These are phyloP conservation scores for Mastomys natalensis DNA, from an alignment of 2,113 vertebrate genomes.

Conservation along the genomic window DNA sequence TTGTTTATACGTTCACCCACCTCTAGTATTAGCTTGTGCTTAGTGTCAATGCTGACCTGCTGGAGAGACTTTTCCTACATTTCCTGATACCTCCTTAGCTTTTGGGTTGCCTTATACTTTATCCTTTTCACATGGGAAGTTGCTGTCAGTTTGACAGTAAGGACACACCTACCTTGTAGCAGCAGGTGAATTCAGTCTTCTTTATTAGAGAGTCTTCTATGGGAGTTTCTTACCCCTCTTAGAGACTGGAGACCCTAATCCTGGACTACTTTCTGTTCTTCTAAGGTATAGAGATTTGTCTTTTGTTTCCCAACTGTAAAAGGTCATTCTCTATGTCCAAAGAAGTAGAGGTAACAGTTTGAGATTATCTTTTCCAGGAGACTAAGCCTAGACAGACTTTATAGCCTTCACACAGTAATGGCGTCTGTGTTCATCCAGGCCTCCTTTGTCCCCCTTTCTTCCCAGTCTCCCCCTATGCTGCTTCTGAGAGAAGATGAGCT, in stretches of 20 bases:
- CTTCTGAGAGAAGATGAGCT: not conserved
- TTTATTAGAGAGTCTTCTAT: not conserved
- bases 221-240: not conserved
- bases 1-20: not conserved
- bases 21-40: not conserved
- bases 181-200: not conserved
- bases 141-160: not conserved
- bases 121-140: not conserved
- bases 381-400: not conserved
- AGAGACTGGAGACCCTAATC: not conserved
- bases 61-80: not conserved
- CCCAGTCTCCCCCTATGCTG: not conserved
- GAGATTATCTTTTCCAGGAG: not conserved
- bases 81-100: not conserved
- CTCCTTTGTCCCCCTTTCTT: not conserved
- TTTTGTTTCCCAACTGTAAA: not conserved
- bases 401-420: not conserved
- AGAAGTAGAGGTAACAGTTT: not conserved
- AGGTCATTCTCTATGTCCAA: not conserved
- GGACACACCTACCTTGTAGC: not conserved
- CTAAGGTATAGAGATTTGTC: not conserved
- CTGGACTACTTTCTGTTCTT: slow-evolving; percentile 15
- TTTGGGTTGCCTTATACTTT: not conserved
- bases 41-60: not conserved
- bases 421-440: not conserved